Evolutionary conservation across 1,140 invertebrate genomes (phyloP).

Genomic region (Vollenhovia emeryi): DNA sequence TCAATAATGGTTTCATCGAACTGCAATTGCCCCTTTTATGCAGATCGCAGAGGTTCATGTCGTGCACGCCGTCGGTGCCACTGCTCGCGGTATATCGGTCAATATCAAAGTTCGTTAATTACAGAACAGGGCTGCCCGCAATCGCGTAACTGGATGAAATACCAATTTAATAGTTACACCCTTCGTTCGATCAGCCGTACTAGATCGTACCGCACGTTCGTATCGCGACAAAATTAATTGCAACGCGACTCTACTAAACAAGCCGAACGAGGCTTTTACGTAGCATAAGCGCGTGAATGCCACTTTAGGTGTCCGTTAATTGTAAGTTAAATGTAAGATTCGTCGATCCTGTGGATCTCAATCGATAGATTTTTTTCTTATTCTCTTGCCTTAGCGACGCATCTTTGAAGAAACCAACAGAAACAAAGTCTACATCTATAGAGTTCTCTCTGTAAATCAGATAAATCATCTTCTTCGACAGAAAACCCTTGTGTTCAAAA

Average conservation of each 20-base stretch:
- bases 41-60: slow-evolving; percentile 2
- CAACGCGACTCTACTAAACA: slow-evolving; percentile 12
- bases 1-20: slow-evolving; percentile 2
- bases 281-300: neutral
- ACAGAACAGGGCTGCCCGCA: slow-evolving; percentile 42
- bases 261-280: neutral
- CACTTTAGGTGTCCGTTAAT: neutral
- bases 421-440: neutral
- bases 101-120: slow-evolving; percentile 61
- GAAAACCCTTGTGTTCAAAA: neutral
- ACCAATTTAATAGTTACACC: slow-evolving; percentile 56
- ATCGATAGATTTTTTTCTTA: neutral
- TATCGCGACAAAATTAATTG: slow-evolving; percentile 44
- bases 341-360: neutral
- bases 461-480: neutral
- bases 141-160: slow-evolving; percentile 54
- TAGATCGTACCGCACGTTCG: slow-evolving; percentile 22
- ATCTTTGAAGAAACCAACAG: neutral
- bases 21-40: slow-evolving; percentile 35
- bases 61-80: no score
- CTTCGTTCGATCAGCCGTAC: slow-evolving; percentile 33
- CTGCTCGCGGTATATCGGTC: slow-evolving; percentile 28
- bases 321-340: neutral
- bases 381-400: neutral
- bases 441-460: neutral